A percentile compares a stretch with the other conserved stretches of the same genome.
Conservation (phyloP, 2,888 invertebrate genomes). For the Parthenolecanium corni region DNA sequence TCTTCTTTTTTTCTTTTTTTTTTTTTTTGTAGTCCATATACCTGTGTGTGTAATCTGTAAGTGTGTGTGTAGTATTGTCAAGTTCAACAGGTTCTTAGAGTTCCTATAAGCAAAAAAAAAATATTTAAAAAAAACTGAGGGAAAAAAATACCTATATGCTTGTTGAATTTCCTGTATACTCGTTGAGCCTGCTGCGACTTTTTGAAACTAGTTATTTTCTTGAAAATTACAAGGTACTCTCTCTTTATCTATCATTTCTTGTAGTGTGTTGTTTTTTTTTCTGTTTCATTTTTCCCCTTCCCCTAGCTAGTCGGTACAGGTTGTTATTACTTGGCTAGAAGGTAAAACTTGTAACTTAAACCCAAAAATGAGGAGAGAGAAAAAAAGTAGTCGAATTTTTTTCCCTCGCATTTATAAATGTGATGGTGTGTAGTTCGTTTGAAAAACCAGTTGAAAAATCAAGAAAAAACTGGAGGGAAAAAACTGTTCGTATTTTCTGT, state of each 20-base stretch:
- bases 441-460: no score
- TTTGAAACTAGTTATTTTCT: constrained; percentile 28
- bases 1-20: neutral
- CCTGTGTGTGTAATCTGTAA: neutral
- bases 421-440: no score
- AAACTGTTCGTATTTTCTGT: no score
- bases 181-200: constrained; percentile 22
- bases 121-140: neutral
- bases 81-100: constrained; percentile 21
- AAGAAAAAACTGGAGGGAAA: no score
- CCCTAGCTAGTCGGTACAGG: constrained; percentile 14
- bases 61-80: constrained; percentile 12
- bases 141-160: constrained; percentile 10
- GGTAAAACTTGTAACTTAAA: constrained; percentile 27
- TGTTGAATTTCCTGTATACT: constrained; percentile 25
- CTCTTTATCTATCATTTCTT: no score
- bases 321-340: constrained; percentile 26
- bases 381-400: neutral
- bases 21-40: neutral
- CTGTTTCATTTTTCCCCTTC: no score
- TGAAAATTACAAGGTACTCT: constrained; percentile 27
- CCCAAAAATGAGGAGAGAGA: neutral
- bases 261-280: no score
- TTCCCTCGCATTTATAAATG: no score
- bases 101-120: constrained; percentile 24